A percentile compares a stretch with the other conserved stretches of the same genome.
phyloP scores from a whole-genome alignment of 2,113 vertebrate species.

The Perca flavescens region DNA sequence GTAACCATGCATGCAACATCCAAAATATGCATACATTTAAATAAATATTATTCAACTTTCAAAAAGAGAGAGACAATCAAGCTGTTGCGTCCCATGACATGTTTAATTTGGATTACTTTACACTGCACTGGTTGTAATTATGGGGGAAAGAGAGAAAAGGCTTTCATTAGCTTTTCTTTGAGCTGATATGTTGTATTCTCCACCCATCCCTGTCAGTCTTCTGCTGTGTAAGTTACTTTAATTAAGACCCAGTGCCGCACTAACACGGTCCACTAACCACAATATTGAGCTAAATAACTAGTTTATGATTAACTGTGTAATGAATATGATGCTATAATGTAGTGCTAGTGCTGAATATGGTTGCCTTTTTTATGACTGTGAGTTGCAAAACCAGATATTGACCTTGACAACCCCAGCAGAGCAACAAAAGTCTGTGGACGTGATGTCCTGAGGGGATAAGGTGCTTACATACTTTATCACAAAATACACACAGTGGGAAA shows the following conservation, averaged over 20 bases:
- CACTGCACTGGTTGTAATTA: slow-evolving; percentile 3
- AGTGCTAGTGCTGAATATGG: not conserved
- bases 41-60: not conserved
- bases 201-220: not conserved
- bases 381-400: slow-evolving; percentile 74
- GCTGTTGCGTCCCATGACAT: not conserved
- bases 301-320: slow-evolving; percentile 12
- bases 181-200: not conserved
- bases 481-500: not conserved
- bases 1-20: not conserved
- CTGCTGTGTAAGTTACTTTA: not conserved
- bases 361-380: slow-evolving; percentile 31
- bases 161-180: not conserved
- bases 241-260: slow-evolving; percentile 9
- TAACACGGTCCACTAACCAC: not conserved
- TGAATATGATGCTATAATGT: not conserved
- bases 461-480: not conserved
- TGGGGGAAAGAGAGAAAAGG: not conserved
- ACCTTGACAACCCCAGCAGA: slow-evolving; percentile 14
- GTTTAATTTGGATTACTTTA: slow-evolving; percentile 2
- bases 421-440: slow-evolving; percentile 22
- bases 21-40: not conserved
- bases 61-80: not conserved
- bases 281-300: not conserved
- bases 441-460: slow-evolving; percentile 5